These are phyloP conservation scores for Microplitis deprimator DNA, from an alignment of 2,888 invertebrate genomes.

Conservation along the genomic window DNA sequence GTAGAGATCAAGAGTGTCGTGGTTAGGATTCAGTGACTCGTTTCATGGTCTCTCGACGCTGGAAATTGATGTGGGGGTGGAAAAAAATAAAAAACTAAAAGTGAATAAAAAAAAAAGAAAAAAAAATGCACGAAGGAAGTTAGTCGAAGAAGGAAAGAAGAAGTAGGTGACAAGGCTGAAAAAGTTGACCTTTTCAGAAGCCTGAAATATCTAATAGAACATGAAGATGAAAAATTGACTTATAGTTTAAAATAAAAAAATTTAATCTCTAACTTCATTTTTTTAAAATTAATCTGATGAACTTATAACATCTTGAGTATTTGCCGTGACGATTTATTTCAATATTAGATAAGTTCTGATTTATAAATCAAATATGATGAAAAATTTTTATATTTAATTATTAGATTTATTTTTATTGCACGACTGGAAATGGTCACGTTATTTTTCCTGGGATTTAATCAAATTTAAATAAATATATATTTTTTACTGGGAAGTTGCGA, in stretches of 20 bases:
- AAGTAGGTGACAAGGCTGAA: not conserved
- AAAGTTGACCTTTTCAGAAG: constrained; percentile 54
- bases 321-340: not conserved
- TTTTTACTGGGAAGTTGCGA: too few relatives aligned
- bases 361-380: not conserved
- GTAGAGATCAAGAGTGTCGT: constrained; percentile 30
- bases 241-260: constrained; percentile 32
- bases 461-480: too few relatives aligned
- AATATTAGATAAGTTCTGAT: too few relatives aligned
- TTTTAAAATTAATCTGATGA: too few relatives aligned
- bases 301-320: too few relatives aligned
- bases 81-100: constrained; percentile 27
- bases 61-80: constrained; percentile 15
- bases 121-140: constrained; percentile 8
- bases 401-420: too few relatives aligned
- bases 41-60: constrained; percentile 29
- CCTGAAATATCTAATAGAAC: constrained; percentile 66
- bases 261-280: not conserved
- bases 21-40: constrained; percentile 21
- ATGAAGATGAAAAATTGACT: constrained; percentile 64
- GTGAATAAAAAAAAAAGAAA: not conserved
- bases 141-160: constrained; percentile 38
- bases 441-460: too few relatives aligned
- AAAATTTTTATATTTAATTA: not conserved
- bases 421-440: too few relatives aligned